Base-by-base conservation (phyloP, 1,140 invertebrate species). In the Phthorimaea operculella region DNA sequence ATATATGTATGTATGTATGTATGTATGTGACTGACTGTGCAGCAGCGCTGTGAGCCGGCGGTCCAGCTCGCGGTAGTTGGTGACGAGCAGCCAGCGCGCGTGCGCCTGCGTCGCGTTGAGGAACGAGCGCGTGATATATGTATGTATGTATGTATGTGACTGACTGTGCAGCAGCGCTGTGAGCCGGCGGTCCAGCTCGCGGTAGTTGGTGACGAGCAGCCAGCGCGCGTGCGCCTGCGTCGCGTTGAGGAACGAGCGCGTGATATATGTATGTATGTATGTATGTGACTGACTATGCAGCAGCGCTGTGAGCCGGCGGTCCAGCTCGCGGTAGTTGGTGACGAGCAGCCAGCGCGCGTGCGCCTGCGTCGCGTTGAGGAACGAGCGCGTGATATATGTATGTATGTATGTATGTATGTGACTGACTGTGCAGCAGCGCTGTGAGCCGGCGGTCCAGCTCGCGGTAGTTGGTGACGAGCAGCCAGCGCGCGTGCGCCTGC, bases 61-160 rank as follows among this genome's bases (percentile, higher is more conserved):
- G 66, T 92, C 88, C 34, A 95, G 83, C 74, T 96, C 91, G 6
- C 87, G 68, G 76, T 91, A 95, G 83, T 96, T 95, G 34, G 72
- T 77, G 10, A 88, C 85, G 18, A 93, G 85, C 39, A 93, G 69
- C 64, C 88, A 88, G 53, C 89, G 74, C 47, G 92, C 87, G 74
- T 93, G 88, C 55, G 74, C 77, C 57, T 90, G 88, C 6, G 92
- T 93, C 51, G 89, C 88, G 59, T 88, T 86, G 21, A 95, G 76
- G 75, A 90, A 95, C 10, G 88, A 86, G 57, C 88, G 86, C 1
- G 90, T 87, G 75, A n/a, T n/a, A n/a, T n/a, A n/a, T n/a, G n/a
- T n/a, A n/a, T n/a, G n/a, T n/a, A n/a, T n/a, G n/a, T n/a, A 39
- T 14, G 21, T 28, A 6, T 28, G 21, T 4, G 5, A 66, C 86